phyloP scores from a whole-genome alignment of 92 coral and sea anemone genomes.

The Metridium senile region DNA sequence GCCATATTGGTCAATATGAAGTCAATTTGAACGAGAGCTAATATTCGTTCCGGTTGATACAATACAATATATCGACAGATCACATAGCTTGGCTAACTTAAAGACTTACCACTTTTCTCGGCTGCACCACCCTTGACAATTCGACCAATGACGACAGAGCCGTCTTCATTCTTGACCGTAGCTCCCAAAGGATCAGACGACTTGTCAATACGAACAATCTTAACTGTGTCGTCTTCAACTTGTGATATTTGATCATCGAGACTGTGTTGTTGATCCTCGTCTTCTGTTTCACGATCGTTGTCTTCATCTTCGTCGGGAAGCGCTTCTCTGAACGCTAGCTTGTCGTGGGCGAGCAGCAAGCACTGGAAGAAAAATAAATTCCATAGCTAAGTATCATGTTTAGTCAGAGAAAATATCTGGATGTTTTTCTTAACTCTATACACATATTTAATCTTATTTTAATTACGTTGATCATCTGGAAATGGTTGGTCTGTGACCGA shows the following conservation, averaged over 20 bases:
- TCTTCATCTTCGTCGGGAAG: conserved; percentile 83
- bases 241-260: conserved; percentile 75
- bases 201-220: conserved; percentile 92
- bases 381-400: no score
- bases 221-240: conserved; percentile 88
- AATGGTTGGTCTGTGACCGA: no score
- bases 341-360: conserved; percentile 88
- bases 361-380: no score
- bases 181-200: conserved; percentile 97
- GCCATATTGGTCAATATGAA: no score
- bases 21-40: no score
- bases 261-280: conserved; percentile 47
- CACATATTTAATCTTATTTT: no score
- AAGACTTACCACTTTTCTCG: conserved; percentile 90
- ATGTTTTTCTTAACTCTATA: no score
- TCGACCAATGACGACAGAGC: conserved; percentile 95
- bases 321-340: conserved; percentile 94
- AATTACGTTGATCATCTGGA: no score
- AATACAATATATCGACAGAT: no score
- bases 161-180: conserved; percentile 93
- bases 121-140: conserved; percentile 97
- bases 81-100: no score
- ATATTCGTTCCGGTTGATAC: no score
- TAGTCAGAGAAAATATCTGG: no score
- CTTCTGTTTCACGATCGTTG: conserved; percentile 63